These are phyloP conservation scores for Petrophora chlorosata DNA, from an alignment of 2,888 invertebrate species.

Conservation along the genomic window DNA sequence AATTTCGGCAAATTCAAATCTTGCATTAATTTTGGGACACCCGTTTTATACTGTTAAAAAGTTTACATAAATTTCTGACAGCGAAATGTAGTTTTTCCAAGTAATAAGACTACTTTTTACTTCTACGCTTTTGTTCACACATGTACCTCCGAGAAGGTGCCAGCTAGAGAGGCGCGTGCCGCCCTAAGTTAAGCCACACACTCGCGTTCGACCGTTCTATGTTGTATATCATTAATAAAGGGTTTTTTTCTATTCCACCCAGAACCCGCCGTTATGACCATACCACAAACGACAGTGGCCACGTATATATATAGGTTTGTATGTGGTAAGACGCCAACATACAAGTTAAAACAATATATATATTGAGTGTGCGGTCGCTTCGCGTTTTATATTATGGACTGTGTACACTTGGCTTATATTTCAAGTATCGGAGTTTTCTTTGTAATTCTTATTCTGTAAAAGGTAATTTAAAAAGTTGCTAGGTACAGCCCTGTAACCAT, in stretches of 20 bases:
- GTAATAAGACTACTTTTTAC: not conserved
- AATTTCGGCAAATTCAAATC: too few species aligned
- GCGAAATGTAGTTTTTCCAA: too few species aligned
- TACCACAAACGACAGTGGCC: constrained; percentile 59
- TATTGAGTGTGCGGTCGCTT: not conserved
- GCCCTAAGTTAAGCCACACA: not conserved
- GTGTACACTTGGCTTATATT: not conserved
- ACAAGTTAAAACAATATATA: constrained; percentile 48
- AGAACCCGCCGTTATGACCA: constrained; percentile 74
- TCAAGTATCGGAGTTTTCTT: not conserved
- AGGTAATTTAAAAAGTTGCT: too few species aligned
- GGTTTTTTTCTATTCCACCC: constrained; percentile 72
- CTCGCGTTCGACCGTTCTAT: constrained; percentile 2
- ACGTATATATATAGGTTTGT: constrained; percentile 74
- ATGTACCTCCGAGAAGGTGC: not conserved
- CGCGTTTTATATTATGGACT: not conserved
- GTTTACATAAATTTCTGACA: too few species aligned
- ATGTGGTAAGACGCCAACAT: constrained; percentile 83
- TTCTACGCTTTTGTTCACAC: not conserved
- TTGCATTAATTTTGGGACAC: too few species aligned
- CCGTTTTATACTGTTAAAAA: too few species aligned
- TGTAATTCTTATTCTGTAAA: too few species aligned
- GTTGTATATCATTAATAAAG: constrained; percentile 63
- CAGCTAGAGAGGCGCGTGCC: not conserved
- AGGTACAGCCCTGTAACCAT: too few species aligned